These are phyloP conservation scores for Gymnoscopelus microlampas DNA, from an alignment of 2,797 vertebrate genomes.

Conservation along the genomic window DNA sequence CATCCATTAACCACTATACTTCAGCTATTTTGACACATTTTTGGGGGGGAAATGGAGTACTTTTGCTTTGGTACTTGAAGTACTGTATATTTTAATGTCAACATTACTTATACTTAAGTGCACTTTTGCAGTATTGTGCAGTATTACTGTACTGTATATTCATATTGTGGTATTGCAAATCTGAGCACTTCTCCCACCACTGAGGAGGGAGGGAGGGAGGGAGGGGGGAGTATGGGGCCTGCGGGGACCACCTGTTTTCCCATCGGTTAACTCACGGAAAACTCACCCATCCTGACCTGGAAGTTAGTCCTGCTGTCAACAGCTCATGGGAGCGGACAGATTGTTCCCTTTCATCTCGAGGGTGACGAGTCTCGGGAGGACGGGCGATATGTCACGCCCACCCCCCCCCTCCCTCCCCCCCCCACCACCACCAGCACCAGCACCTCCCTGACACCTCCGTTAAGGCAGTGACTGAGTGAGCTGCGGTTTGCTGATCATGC, in stretches of 20 bases:
- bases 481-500: constrained; percentile 34
- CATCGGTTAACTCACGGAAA: constrained; percentile 35
- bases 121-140: too few species aligned
- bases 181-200: too few species aligned
- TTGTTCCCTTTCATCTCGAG: constrained; percentile 63
- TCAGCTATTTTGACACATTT: too few species aligned
- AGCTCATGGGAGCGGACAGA: constrained; percentile 56
- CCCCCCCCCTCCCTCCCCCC: constrained; percentile 19
- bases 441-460: constrained; percentile 12
- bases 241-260: constrained; percentile 70
- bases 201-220: constrained; percentile 33
- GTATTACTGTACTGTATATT: too few species aligned
- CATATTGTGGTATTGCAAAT: too few species aligned
- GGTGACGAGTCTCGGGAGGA: constrained; percentile 35
- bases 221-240: neutral
- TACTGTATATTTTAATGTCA: too few species aligned
- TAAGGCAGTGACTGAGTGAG: constrained; percentile 49
- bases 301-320: constrained; percentile 71
- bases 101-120: too few species aligned
- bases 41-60: too few species aligned
- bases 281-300: constrained; percentile 62
- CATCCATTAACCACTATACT: too few species aligned
- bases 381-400: constrained; percentile 40
- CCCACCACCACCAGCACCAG: constrained; percentile 30
- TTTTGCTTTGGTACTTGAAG: too few species aligned